A percentile compares a stretch with the other conserved stretches of the same genome.
phyloP scores from a whole-genome alignment of 2,888 invertebrate genomes.

The Cylindroiulus punctatus region DNA sequence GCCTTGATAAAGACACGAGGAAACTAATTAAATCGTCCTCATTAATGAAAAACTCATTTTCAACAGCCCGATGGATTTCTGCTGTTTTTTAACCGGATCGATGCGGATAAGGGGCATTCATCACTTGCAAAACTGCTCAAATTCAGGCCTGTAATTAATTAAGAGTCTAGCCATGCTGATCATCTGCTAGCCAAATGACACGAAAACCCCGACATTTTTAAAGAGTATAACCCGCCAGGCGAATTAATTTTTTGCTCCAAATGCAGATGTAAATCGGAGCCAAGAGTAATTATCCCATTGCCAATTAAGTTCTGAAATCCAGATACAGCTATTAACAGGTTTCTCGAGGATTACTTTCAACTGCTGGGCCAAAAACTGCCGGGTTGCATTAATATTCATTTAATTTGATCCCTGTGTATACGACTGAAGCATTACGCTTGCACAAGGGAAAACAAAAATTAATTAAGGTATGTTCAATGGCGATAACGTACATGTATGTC shows the following conservation, averaged over 20 bases:
- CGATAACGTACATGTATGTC: no score
- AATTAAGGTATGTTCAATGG: no score
- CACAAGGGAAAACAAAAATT: no score
- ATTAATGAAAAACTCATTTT: conserved; percentile 45
- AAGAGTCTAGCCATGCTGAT: not conserved
- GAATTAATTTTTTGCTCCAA: not conserved
- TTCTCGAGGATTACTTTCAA: no score
- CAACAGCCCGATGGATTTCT: conserved; percentile 28
- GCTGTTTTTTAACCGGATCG: not conserved
- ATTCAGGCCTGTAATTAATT: not conserved
- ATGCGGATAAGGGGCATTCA: conserved; percentile 4
- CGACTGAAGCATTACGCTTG: no score
- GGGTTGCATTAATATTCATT: no score
- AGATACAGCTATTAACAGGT: no score
- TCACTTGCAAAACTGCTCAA: not conserved
- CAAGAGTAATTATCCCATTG: no score
- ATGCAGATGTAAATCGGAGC: not conserved
- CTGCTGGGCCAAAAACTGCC: no score
- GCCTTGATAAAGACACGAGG: conserved; percentile 33
- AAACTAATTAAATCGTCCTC: conserved; percentile 47
- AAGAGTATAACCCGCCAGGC: not conserved
- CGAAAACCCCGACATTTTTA: not conserved
- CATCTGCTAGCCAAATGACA: not conserved
- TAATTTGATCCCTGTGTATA: no score
- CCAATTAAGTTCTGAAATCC: no score